These are phyloP conservation scores for Gorsachius goisagi DNA, from an alignment of 2,113 vertebrate genomes.

Conservation along the genomic window DNA sequence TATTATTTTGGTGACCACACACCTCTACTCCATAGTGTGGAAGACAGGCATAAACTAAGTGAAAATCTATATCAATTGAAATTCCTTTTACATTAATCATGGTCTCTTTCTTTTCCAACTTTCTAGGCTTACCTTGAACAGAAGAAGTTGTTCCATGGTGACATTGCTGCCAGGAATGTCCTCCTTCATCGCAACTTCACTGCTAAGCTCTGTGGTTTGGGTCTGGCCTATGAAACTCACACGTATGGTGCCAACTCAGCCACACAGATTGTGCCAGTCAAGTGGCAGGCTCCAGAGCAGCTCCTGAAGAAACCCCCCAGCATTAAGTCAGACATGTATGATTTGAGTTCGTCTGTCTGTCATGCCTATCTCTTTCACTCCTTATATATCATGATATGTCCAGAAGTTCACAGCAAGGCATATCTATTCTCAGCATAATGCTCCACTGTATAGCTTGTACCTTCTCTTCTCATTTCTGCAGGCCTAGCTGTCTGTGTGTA, in stretches of 20 bases:
- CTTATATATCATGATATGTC: background rate
- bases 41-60: background rate
- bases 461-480: background rate
- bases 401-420: background rate
- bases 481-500: background rate
- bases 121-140: slow-evolving; percentile 86
- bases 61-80: background rate
- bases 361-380: background rate
- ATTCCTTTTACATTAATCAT: background rate
- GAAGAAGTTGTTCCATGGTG: slow-evolving; percentile 86
- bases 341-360: background rate
- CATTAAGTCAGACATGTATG: slow-evolving; percentile 87
- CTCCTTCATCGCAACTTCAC: slow-evolving; percentile 82
- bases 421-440: background rate
- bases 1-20: background rate
- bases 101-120: background rate
- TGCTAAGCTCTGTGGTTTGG: slow-evolving; percentile 88
- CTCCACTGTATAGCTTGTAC: background rate
- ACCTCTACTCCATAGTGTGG: background rate
- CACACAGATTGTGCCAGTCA: slow-evolving; percentile 70
- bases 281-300: slow-evolving; percentile 92
- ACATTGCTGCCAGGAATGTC: slow-evolving; percentile 86
- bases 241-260: slow-evolving; percentile 56
- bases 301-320: slow-evolving; percentile 73
- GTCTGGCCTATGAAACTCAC: slow-evolving; percentile 75